A percentile compares a stretch with the other conserved stretches of the same genome.
Conservation (phyloP, 2,797 vertebrate species). For the Crocodylus rhombifer region DNA sequence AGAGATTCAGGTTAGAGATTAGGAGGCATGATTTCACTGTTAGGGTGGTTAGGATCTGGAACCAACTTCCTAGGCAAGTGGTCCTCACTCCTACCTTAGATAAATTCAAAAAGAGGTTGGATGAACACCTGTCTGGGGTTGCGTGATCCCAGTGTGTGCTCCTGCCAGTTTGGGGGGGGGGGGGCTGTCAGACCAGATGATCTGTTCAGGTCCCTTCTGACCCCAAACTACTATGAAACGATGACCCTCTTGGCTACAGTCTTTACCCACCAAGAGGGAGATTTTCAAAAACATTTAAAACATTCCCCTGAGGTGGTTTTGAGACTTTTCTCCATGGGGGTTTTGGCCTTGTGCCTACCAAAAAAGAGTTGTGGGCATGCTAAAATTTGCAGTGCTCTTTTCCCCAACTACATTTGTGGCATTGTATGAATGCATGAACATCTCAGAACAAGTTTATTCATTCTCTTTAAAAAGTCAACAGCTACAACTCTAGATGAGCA, state of each 20-base stretch:
- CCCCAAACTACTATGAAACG: no score
- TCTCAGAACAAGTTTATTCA: background rate
- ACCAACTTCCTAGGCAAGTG: no score
- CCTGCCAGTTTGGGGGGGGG: no score
- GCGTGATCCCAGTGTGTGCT: no score
- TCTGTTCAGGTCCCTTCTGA: no score
- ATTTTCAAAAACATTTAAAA: background rate
- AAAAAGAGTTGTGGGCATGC: background rate
- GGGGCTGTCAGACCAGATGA: no score
- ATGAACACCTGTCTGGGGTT: no score
- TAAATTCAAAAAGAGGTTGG: no score
- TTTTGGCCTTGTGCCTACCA: background rate
- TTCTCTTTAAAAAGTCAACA: background rate
- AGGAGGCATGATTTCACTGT: no score
- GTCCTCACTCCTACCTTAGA: no score
- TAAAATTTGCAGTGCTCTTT: background rate
- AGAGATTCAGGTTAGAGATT: no score
- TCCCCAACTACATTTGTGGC: background rate
- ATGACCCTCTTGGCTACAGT: background rate
- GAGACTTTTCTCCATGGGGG: background rate
- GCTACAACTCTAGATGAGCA: background rate
- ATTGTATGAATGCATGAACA: background rate
- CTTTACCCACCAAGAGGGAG: background rate
- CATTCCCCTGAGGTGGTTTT: background rate
- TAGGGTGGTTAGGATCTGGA: no score